These are phyloP conservation scores for Neoarius graeffei DNA, from an alignment of 2,113 vertebrate genomes.

Conservation along the genomic window DNA sequence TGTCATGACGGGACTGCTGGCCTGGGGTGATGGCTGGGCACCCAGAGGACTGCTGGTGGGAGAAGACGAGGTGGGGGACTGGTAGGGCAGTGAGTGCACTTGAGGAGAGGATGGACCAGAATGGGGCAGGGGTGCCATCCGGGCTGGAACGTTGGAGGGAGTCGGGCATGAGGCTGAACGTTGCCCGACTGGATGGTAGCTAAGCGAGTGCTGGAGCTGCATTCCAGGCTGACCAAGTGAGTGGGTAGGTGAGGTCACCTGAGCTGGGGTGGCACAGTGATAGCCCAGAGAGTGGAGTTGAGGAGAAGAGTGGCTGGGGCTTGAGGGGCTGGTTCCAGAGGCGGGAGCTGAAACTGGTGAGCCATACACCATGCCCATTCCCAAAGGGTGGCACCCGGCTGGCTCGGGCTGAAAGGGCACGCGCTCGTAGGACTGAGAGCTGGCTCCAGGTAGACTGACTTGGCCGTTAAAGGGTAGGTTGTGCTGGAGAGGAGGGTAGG, in stretches of 20 bases:
- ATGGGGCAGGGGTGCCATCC: conserved; percentile 83
- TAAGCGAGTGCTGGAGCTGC: conserved; percentile 81
- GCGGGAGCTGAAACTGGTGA: conserved; percentile 75
- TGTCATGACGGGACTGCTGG: conserved; percentile 79
- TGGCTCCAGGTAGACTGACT: conserved; percentile 79
- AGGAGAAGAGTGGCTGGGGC: conserved; percentile 71
- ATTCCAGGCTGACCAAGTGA: conserved; percentile 79
- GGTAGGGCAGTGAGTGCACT: conserved; percentile 88
- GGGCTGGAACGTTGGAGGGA: conserved; percentile 72
- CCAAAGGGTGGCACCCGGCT: conserved; percentile 77
- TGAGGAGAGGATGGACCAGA: conserved; percentile 93
- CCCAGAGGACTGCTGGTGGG: conserved; percentile 77
- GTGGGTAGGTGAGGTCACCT: conserved; percentile 77
- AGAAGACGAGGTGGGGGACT: conserved; percentile 86
- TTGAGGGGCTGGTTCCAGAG: conserved; percentile 57
- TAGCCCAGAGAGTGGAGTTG: conserved; percentile 82
- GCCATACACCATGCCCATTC: conserved; percentile 84
- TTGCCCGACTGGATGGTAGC: conserved; percentile 82
- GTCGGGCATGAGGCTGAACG: conserved; percentile 83
- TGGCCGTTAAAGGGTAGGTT: conserved; percentile 85
- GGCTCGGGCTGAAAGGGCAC: conserved; percentile 86
- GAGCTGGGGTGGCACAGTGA: conserved; percentile 78
- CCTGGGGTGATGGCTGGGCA: conserved; percentile 84
- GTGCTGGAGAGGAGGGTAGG: conserved; percentile 88
- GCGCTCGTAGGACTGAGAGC: conserved; percentile 83